Evolutionary conservation across 1,140 invertebrate genomes (phyloP).

Genomic region (Hypsibius dujardini): DNA sequence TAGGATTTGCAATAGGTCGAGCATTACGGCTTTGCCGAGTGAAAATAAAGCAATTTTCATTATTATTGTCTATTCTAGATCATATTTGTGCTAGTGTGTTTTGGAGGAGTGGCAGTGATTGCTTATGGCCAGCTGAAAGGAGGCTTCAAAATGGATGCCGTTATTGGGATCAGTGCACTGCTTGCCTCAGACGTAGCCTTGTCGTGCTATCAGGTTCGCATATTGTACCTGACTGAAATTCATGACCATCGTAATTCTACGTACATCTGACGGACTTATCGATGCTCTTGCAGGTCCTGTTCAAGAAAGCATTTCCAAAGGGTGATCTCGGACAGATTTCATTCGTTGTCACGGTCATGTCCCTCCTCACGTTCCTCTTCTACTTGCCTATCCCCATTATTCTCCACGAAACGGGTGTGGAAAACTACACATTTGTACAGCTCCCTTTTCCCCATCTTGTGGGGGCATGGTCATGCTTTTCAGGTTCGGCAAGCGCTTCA

Average conservation of each 20-base stretch:
- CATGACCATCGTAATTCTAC: not conserved
- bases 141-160: not conserved
- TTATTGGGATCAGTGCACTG: not conserved
- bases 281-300: constrained; percentile 1
- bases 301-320: constrained; percentile 12
- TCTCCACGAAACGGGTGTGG: not conserved
- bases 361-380: not conserved
- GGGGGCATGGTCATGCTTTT: not conserved
- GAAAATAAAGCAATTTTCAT: too few relatives aligned
- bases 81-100: not conserved
- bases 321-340: constrained; percentile 6
- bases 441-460: not conserved
- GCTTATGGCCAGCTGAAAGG: not conserved
- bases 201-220: not conserved
- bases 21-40: too few relatives aligned
- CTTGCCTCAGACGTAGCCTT: not conserved
- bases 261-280: not conserved
- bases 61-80: not conserved
- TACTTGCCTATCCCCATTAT: not conserved
- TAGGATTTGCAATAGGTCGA: too few relatives aligned
- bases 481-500: not conserved
- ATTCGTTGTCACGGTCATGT: not conserved
- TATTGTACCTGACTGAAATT: not conserved
- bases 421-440: not conserved
- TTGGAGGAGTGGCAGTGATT: constrained; percentile 9